Evolutionary conservation across 2,797 vertebrate genomes (phyloP), one percentile per base, ranked within the genome.

Genomic region (Catamblyrhynchus diadema): DNA sequence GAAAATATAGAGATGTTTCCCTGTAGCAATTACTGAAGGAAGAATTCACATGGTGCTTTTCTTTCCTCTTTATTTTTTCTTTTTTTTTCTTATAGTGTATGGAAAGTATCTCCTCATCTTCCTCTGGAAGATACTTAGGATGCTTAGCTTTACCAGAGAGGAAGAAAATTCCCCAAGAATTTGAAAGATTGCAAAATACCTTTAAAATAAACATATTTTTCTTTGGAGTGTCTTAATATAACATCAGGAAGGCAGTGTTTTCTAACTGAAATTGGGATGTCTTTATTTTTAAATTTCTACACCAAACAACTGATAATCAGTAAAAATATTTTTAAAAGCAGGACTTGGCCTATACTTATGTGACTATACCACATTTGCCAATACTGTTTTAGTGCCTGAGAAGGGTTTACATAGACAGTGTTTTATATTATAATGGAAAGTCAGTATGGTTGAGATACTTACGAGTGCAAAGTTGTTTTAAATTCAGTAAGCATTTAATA

Each of bases 31-130:
- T 72, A 24, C 13, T 70, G 42, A 56, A 51, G 11, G 14, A 12
- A 21, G 11, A 74, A 71, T 66, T 70, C 13, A 35, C 4, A 9
- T 8, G 30, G 3, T 45, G 8, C 4, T 47, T 15, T 35, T 35
- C 25, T 22, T 28, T 7, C 0, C 4, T 19, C 10, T 12, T 24
- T 42, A 2, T 16, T 57, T 30, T 51, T 30, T 4, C 5, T 1
- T 5, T 14, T 57, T 30, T 51, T 30, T 4, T 5, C 1, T 5
- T 14, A 18, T 57, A 53, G 4, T 32, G 3, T 33, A 6, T 60
- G 23, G 7, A 17, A 85, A 39, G 6, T 28, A 7, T 60, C 8
- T 81, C 10, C 8, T 75, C 15, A 64, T 10, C 12, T 59, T 62
- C 5, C 18, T 45, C 7, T 79, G n/a, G 30, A 88, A 74, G 23